phyloP scores from a whole-genome alignment of 2,797 vertebrate genomes.

The Microtus californicus region DNA sequence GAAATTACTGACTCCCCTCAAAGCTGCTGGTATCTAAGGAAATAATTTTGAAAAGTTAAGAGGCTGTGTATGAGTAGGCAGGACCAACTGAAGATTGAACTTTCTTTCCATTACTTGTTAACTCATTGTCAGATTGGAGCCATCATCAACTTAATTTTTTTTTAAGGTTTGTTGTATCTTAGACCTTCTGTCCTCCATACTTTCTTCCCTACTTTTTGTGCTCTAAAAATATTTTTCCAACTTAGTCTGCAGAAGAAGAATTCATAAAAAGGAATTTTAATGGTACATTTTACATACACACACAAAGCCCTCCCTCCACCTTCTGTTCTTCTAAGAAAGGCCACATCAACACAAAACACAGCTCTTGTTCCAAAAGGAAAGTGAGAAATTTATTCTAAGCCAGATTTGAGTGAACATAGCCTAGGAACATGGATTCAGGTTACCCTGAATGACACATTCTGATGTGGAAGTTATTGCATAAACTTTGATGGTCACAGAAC shows the following conservation, averaged over 20 bases:
- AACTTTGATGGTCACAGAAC: not conserved
- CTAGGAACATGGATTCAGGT: not conserved
- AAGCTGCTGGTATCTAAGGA: constrained; percentile 9
- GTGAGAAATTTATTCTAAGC: not conserved
- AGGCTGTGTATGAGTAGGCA: not conserved
- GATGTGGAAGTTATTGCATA: not conserved
- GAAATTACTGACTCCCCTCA: constrained; percentile 13
- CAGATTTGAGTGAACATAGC: not conserved
- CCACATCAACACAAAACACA: not conserved
- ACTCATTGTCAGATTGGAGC: not conserved
- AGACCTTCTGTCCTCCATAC: not conserved
- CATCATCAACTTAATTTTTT: not conserved
- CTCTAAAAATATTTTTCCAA: not conserved
- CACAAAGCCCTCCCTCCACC: not conserved
- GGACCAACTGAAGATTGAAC: not conserved
- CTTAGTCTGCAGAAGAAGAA: not conserved
- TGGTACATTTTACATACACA: not conserved
- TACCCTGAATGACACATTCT: not conserved
- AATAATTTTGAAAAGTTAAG: constrained; percentile 29
- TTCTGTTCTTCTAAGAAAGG: not conserved
- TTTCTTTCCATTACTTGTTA: not conserved
- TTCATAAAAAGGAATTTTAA: constrained; percentile 23
- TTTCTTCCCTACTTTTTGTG: not conserved
- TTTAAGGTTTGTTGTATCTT: not conserved
- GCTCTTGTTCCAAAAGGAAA: not conserved